Base-by-base conservation (phyloP, 1,140 invertebrate species). In the Atta cephalotes region DNA sequence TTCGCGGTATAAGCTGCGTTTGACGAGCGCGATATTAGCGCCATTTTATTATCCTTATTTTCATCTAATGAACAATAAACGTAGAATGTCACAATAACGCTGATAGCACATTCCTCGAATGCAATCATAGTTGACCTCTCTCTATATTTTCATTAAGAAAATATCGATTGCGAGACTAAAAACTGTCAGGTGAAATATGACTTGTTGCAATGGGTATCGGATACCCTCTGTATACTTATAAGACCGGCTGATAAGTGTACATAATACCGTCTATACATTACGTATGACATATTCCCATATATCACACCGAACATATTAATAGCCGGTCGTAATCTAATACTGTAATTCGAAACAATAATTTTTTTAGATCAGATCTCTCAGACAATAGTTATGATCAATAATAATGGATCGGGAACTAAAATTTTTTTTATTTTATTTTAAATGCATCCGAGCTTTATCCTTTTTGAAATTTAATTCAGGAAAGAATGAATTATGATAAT, bases 301-400 rank as follows among this genome's bases (percentile, higher is more conserved):
- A 51, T 72, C 49, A 53, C 25, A 72, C 3, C 7, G 45, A 51
- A 72, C 45, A n/a, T 49, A 51, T 70, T 53, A 71, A 51, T 51
- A 28, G 68, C 7, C 21, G 1, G 7, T 53, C 70, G 45, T 72
- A 72, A 72, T 53, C 70, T 49, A 14, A 53, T 12, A 25, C 21
- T 53, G 51, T 72, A 72, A 72, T 72, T 14, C 25, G 16, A 72
- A n/a, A 49, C 21, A 72, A 72, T 72, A 14, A 16, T 72, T 53
- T 39, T 71, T 51, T 51, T 0, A 49, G 21, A 71, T 71, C 51
- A 49, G 68, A 71, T 51, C 3, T 51, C 12, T 49, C 7, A 25
- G 31, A 21, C 2, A 10, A 5, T 70, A 49, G 21, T 70, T 49
- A 49, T 5, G 12, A 66, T 39, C 18, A 3, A 45, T 45, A 45